Percentiles rank a stretch among this genome's conserved stretches.
These are phyloP conservation scores for Lasioglossum leucozonium DNA, from an alignment of 2,888 invertebrate genomes.

Conservation along the genomic window DNA sequence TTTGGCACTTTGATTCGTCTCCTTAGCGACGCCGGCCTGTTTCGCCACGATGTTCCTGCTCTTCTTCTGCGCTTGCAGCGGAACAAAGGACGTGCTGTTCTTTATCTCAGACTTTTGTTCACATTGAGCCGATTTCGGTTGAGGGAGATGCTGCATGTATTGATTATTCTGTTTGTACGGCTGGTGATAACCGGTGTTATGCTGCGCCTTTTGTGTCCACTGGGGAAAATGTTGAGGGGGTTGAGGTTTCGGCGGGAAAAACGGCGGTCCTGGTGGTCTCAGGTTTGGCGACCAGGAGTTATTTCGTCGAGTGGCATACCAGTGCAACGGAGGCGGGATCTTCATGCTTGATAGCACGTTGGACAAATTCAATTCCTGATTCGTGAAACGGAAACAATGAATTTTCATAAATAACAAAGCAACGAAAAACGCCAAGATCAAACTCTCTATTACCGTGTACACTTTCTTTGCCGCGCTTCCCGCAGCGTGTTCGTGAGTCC, in stretches of 20 bases:
- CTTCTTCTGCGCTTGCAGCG: constrained; percentile 86
- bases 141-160: constrained; percentile 20
- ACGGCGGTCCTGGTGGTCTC: constrained; percentile 58
- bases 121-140: constrained; percentile 54
- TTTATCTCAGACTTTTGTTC: constrained; percentile 75
- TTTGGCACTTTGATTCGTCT: constrained; percentile 47
- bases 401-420: background rate
- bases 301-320: constrained; percentile 66
- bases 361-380: constrained; percentile 74
- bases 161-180: constrained; percentile 38
- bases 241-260: constrained; percentile 48
- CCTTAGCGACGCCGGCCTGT: constrained; percentile 38
- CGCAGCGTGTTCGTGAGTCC: constrained; percentile 85
- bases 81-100: constrained; percentile 85
- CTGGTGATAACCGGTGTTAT: constrained; percentile 67
- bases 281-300: constrained; percentile 63
- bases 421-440: background rate
- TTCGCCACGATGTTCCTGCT: constrained; percentile 73
- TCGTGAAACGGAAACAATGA: background rate
- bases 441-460: constrained; percentile 69
- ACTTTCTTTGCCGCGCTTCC: constrained; percentile 85
- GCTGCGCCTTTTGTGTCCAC: constrained; percentile 63
- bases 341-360: constrained; percentile 71
- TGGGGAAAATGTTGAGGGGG: constrained; percentile 50
- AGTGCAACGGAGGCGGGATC: constrained; percentile 69